Evolutionary conservation across 2,113 vertebrate genomes (phyloP).

Genomic region (Fulica atra): DNA sequence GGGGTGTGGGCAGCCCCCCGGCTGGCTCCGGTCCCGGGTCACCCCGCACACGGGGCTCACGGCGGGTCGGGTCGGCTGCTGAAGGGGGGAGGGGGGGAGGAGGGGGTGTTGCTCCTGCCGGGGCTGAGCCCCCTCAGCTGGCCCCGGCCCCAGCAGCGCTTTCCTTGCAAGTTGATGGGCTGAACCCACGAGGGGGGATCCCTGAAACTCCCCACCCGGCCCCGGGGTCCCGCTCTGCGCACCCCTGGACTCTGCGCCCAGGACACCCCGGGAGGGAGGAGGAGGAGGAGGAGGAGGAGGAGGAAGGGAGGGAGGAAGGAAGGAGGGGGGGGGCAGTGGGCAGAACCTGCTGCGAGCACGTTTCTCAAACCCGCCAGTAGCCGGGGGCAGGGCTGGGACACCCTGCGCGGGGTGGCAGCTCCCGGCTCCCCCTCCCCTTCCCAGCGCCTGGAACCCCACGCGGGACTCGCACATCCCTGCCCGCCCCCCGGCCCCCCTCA

Average conservation of each 20-base stretch:
- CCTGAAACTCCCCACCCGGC: not conserved
- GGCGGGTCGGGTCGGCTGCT: not conserved
- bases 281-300: no score
- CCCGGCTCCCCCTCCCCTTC: not conserved
- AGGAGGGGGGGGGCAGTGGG: no score
- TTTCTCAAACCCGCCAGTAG: not conserved
- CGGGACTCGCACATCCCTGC: not conserved
- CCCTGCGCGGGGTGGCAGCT: no score
- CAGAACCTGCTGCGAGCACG: not conserved
- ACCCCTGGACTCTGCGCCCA: not conserved
- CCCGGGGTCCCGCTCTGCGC: not conserved
- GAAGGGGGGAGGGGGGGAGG: no score
- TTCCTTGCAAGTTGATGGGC: not conserved
- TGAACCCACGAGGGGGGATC: not conserved
- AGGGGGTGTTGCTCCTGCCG: not conserved
- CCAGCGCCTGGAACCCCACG: accelerated
- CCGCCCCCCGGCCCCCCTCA: not conserved
- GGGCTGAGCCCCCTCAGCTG: not conserved
- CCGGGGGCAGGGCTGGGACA: not conserved
- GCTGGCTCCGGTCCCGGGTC: accelerated
- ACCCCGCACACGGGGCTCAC: not conserved
- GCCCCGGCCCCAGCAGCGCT: not conserved
- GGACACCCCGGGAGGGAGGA: not conserved
- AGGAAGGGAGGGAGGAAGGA: no score
- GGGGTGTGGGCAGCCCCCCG: not conserved